phyloP scores from a whole-genome alignment of 2,888 invertebrate species.

The Osedax frankpressi region DNA sequence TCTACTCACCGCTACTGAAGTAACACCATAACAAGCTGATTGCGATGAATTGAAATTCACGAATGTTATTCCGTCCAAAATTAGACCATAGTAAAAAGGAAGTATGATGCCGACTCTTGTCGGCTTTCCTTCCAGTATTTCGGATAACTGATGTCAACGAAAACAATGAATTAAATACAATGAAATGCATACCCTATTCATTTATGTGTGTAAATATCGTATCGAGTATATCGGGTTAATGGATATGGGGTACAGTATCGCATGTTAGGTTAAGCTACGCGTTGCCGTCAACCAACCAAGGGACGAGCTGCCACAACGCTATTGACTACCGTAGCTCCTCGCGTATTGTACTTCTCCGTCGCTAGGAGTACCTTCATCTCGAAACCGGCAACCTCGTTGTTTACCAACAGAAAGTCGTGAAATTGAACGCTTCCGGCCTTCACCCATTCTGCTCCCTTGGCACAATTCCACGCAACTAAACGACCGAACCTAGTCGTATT shows the following conservation, averaged over 20 bases:
- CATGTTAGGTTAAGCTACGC: no score
- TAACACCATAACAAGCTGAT: constrained; percentile 12
- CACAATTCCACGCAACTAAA: constrained; percentile 29
- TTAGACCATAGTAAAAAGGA: constrained; percentile 20
- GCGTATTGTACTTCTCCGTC: not conserved
- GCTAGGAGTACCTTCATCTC: constrained; percentile 24
- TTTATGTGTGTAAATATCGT: no score
- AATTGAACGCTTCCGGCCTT: constrained; percentile 28
- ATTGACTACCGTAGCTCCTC: constrained; percentile 17
- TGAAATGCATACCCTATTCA: no score
- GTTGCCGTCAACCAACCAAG: no score
- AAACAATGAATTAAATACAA: no score
- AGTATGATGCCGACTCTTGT: constrained; percentile 17
- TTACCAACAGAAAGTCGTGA: constrained; percentile 24
- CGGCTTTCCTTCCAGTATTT: constrained; percentile 1
- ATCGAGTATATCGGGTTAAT: no score
- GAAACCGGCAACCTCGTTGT: constrained; percentile 28
- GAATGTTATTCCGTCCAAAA: constrained; percentile 18
- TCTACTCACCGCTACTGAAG: constrained; percentile 7
- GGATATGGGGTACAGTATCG: no score
- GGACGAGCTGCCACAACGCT: constrained; percentile 12
- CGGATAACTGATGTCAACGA: not conserved
- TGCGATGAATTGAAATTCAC: constrained; percentile 20
- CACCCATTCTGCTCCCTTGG: constrained; percentile 31
- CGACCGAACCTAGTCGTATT: not conserved